These are phyloP conservation scores for Montifringilla adamsi DNA, from an alignment of 2,113 vertebrate genomes.

Conservation along the genomic window DNA sequence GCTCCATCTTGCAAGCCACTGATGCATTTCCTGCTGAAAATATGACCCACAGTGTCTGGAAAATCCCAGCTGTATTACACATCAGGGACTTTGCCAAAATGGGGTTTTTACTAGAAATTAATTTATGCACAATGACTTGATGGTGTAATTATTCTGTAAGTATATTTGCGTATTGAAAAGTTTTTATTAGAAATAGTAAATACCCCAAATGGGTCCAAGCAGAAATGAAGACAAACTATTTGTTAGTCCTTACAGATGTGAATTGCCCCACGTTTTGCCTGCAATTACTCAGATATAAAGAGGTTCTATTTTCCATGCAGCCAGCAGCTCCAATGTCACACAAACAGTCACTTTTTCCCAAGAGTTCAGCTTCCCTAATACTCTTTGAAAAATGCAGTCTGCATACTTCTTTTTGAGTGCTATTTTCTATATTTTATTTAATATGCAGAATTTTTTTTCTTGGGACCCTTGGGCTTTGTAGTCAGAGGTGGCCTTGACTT, in stretches of 20 bases:
- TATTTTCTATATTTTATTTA: background rate
- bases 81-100: background rate
- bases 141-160: background rate
- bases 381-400: background rate
- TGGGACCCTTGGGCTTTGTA: background rate
- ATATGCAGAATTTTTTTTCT: background rate
- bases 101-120: background rate
- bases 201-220: background rate
- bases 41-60: fast-evolving
- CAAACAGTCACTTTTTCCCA: background rate
- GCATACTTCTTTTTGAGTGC: background rate
- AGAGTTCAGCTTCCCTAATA: background rate
- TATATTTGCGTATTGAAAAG: background rate
- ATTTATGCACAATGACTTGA: background rate
- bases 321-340: background rate
- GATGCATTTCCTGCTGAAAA: background rate
- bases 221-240: background rate
- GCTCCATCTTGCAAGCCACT: background rate
- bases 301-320: background rate
- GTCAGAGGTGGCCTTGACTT: background rate
- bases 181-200: background rate
- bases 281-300: background rate
- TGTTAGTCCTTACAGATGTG: background rate
- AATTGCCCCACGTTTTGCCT: background rate
- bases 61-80: background rate